Conservation (phyloP, 2,113 vertebrate genomes). For the Heliornis fulica region DNA sequence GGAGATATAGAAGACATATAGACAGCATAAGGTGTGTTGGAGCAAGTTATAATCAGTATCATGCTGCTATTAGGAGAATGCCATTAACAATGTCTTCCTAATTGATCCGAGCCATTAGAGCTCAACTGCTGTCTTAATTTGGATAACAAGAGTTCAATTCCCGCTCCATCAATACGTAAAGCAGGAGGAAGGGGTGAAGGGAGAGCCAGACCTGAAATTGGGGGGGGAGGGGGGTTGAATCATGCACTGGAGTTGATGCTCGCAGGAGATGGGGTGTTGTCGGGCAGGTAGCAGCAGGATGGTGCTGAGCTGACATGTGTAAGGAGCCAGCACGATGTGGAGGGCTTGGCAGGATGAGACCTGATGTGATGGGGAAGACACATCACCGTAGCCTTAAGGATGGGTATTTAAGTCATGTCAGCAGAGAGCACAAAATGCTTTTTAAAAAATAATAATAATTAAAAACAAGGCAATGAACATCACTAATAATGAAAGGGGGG, state of each 20-base stretch:
- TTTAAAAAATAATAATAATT: too few species aligned
- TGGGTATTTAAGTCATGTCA: too few species aligned
- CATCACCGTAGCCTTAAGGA: too few species aligned
- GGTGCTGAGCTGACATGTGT: not conserved
- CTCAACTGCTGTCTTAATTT: not conserved
- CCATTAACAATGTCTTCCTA: not conserved
- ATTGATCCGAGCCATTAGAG: not conserved
- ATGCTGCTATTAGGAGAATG: not conserved
- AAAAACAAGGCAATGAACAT: not conserved
- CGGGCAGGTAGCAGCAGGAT: not conserved
- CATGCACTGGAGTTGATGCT: not conserved
- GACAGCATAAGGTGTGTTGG: not conserved
- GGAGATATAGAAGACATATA: too few species aligned
- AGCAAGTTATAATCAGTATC: not conserved
- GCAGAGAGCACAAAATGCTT: too few species aligned
- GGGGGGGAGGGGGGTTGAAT: not conserved
- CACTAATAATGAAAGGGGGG: fast-evolving
- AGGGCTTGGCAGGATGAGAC: not conserved
- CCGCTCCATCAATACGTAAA: not conserved
- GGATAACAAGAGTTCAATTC: not conserved
- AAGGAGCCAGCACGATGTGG: fast-evolving
- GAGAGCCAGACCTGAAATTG: not conserved
- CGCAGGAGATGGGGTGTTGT: not conserved
- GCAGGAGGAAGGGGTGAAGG: not conserved
- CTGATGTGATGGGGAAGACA: not conserved